phyloP scores from a whole-genome alignment of 1,140 invertebrate genomes.

The Samia ricini region DNA sequence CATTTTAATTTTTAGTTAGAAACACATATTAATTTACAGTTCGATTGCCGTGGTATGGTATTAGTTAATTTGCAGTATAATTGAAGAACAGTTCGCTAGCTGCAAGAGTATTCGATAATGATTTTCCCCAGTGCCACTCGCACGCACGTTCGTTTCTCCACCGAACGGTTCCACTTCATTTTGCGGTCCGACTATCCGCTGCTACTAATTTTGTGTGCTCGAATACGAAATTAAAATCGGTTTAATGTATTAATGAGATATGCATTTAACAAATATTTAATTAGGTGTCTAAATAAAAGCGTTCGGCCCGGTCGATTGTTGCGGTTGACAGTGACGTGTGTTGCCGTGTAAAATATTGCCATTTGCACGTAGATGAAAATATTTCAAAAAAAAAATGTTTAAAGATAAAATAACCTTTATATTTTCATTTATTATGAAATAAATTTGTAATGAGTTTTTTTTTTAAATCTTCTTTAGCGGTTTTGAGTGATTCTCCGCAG shows the following conservation, averaged over 20 bases:
- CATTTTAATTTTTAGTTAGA: too few species aligned
- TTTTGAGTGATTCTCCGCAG: too few species aligned
- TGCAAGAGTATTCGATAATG: conserved; percentile 61
- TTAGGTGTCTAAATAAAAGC: conserved; percentile 76
- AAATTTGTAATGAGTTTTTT: too few species aligned
- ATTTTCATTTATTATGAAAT: too few species aligned
- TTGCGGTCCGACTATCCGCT: conserved; percentile 59
- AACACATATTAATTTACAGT: not conserved
- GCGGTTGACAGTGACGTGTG: conserved; percentile 53
- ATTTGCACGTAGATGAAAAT: not conserved
- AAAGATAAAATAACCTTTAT: too few species aligned
- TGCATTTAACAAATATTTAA: conserved; percentile 76
- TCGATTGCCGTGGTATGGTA: not conserved
- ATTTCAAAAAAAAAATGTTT: not conserved
- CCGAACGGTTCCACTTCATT: conserved; percentile 66
- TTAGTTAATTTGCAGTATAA: conserved; percentile 7
- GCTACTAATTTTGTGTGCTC: conserved; percentile 72
- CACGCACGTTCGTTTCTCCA: conserved; percentile 33
- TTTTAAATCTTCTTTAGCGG: too few species aligned
- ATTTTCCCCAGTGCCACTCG: conserved; percentile 50
- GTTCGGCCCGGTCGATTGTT: conserved; percentile 38
- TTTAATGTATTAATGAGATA: conserved; percentile 73
- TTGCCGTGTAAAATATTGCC: conserved; percentile 56
- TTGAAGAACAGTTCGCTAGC: conserved; percentile 8
- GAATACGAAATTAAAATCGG: conserved; percentile 74